These are phyloP conservation scores for Micromys minutus DNA, from an alignment of 2,113 vertebrate species.

Conservation along the genomic window DNA sequence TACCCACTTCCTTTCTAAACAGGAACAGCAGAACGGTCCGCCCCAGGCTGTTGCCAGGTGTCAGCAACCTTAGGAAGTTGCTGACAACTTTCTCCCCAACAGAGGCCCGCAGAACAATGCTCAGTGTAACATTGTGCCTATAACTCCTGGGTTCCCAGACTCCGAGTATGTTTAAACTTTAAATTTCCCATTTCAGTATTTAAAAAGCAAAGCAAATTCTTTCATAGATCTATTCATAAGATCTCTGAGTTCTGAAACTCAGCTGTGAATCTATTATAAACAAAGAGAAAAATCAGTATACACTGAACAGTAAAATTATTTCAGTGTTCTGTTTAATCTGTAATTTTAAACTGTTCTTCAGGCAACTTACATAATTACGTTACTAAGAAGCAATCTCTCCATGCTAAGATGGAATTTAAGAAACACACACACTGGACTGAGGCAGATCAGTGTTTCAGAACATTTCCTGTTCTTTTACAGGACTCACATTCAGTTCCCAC, in stretches of 20 bases:
- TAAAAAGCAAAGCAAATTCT: conserved; percentile 38
- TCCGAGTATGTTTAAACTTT: not conserved
- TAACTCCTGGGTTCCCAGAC: not conserved
- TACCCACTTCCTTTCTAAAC: not conserved
- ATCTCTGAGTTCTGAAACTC: conserved; percentile 26
- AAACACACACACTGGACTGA: not conserved
- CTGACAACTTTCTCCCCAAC: not conserved
- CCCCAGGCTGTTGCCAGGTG: not conserved
- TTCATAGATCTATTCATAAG: not conserved
- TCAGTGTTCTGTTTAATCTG: conserved; percentile 28
- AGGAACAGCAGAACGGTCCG: not conserved
- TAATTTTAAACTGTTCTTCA: conserved; percentile 34
- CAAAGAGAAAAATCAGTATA: conserved; percentile 1
- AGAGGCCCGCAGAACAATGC: not conserved
- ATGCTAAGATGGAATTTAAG: conserved; percentile 28
- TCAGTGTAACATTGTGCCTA: not conserved
- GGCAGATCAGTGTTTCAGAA: not conserved
- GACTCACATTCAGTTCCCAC: not conserved
- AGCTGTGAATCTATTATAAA: not conserved
- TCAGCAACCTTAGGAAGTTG: not conserved
- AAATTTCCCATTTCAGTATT: not conserved
- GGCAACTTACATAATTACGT: not conserved
- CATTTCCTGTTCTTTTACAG: not conserved
- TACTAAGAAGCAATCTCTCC: not conserved
- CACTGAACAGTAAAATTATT: not conserved